Evolutionary conservation across 2,113 vertebrate genomes (phyloP).

Genomic region (Chaetops frenatus): DNA sequence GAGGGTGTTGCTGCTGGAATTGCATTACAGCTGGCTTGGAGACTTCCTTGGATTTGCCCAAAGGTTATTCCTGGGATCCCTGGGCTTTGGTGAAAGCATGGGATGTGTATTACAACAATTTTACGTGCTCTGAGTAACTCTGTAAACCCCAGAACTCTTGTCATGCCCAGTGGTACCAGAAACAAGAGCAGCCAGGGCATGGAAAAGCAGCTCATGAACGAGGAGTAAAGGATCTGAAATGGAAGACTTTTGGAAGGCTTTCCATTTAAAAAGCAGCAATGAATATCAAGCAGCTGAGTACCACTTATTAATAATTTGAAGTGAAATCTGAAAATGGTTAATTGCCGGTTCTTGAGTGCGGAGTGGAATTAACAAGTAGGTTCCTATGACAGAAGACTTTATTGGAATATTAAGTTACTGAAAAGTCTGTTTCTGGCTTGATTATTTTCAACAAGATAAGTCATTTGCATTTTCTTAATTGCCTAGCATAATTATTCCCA

Average conservation of each 20-base stretch:
- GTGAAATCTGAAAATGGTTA: slow-evolving; percentile 54
- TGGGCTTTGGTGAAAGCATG: neutral
- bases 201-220: neutral
- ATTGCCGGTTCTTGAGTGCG: slow-evolving; percentile 25
- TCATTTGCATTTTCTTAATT: slow-evolving; percentile 54
- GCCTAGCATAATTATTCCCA: slow-evolving; percentile 16
- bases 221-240: neutral
- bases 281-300: slow-evolving; percentile 27
- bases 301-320: slow-evolving; percentile 55
- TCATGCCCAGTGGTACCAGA: neutral
- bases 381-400: slow-evolving; percentile 26
- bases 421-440: slow-evolving; percentile 31
- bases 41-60: neutral
- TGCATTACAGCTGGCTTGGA: neutral
- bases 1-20: neutral
- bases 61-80: neutral
- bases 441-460: slow-evolving; percentile 23
- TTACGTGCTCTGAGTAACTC: neutral
- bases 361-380: slow-evolving; percentile 41
- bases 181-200: neutral
- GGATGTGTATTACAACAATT: neutral
- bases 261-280: neutral
- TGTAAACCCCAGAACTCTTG: neutral
- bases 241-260: neutral
- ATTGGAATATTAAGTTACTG: slow-evolving; percentile 51